Conservation (phyloP, 2,797 vertebrate genomes). For the Ptychadena robeensis region DNA sequence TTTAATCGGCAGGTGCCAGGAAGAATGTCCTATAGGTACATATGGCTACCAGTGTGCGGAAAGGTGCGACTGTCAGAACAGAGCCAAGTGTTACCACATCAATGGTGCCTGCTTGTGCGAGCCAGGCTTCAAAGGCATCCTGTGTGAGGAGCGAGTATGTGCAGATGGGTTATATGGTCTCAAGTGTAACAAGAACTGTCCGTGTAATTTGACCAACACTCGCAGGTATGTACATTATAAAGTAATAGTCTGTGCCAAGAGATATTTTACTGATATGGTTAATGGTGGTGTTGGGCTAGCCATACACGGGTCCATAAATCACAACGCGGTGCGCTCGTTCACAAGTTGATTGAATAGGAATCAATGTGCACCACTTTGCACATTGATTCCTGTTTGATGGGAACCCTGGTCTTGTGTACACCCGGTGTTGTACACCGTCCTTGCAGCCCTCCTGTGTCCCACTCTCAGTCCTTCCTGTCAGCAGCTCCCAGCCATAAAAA, state of each 20-base stretch:
- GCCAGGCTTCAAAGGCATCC: constrained; percentile 91
- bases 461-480: no score
- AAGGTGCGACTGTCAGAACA: constrained; percentile 91
- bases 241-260: neutral
- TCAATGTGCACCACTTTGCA: no score
- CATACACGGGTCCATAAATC: no score
- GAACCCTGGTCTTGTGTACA: no score
- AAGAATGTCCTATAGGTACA: constrained; percentile 93
- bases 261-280: no score
- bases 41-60: constrained; percentile 90
- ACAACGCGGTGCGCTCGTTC: no score
- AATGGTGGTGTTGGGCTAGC: no score
- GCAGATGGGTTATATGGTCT: constrained; percentile 90
- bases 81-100: constrained; percentile 92
- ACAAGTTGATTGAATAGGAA: no score
- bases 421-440: no score
- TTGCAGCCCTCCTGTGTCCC: no score
- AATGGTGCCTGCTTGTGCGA: constrained; percentile 92
- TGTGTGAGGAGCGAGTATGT: constrained; percentile 94
- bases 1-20: constrained; percentile 85
- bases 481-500: no score
- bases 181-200: constrained; percentile 92
- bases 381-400: no score
- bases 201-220: constrained; percentile 87
- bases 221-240: constrained; percentile 79